phyloP scores from a whole-genome alignment of 2,888 invertebrate genomes.

The Lasius fuliginosus region DNA sequence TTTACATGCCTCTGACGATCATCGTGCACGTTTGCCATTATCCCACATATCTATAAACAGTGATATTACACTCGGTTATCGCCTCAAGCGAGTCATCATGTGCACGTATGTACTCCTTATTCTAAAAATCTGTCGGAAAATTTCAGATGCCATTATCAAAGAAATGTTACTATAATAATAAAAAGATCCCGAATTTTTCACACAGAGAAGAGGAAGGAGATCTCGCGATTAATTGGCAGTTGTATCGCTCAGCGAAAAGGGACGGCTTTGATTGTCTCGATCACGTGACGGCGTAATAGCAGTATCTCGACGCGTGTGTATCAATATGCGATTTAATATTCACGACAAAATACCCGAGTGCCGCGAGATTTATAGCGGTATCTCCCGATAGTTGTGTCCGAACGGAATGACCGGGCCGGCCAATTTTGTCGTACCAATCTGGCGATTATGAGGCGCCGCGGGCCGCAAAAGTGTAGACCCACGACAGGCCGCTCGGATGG shows the following conservation, averaged over 20 bases:
- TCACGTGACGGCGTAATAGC: conserved; percentile 18
- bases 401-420: conserved; percentile 54
- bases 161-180: background rate
- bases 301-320: conserved; percentile 5
- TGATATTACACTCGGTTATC: background rate
- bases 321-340: conserved; percentile 50
- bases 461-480: conserved; percentile 66
- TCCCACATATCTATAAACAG: conserved; percentile 20
- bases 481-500: conserved; percentile 19
- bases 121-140: background rate
- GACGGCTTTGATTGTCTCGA: background rate
- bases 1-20: conserved; percentile 11
- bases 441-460: conserved; percentile 72
- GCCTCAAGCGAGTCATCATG: background rate
- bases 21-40: background rate
- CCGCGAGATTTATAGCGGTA: conserved; percentile 68
- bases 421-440: conserved; percentile 75
- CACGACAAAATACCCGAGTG: conserved; percentile 40
- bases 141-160: background rate
- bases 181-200: background rate
- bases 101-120: background rate
- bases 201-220: background rate
- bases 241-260: background rate
- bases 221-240: conserved; percentile 2
- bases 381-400: conserved; percentile 68